Percentiles rank a stretch among this genome's conserved stretches.
These are phyloP conservation scores for Clunio marinus DNA, from an alignment of 2,888 invertebrate species.

Conservation along the genomic window DNA sequence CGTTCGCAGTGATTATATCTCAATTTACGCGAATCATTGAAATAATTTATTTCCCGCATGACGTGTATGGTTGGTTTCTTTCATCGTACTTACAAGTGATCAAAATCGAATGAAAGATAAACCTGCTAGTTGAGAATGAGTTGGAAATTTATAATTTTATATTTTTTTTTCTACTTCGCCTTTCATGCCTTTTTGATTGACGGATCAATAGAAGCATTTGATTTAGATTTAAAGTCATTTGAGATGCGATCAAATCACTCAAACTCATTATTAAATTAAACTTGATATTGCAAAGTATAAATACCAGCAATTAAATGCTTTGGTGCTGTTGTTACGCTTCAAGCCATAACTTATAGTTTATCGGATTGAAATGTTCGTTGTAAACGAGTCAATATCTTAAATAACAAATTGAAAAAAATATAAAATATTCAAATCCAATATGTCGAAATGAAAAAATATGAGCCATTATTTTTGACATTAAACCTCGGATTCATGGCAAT, in stretches of 20 bases:
- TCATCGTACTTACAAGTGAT: too few relatives aligned
- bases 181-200: not conserved
- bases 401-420: slow-evolving; percentile 26
- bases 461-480: slow-evolving; percentile 38
- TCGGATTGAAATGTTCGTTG: not conserved
- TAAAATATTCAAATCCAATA: slow-evolving; percentile 30
- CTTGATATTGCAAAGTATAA: not conserved
- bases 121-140: too few relatives aligned
- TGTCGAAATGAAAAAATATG: slow-evolving; percentile 37
- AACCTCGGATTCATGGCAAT: slow-evolving; percentile 28
- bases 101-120: too few relatives aligned
- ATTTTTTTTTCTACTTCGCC: not conserved
- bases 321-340: not conserved
- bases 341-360: not conserved
- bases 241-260: not conserved
- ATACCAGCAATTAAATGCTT: not conserved
- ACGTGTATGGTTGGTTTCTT: slow-evolving; percentile 8
- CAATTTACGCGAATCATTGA: slow-evolving; percentile 22
- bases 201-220: slow-evolving; percentile 5
- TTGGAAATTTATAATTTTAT: not conserved
- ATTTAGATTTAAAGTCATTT: not conserved
- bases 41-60: slow-evolving; percentile 16
- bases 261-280: not conserved
- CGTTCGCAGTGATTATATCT: slow-evolving; percentile 23
- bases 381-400: slow-evolving; percentile 5